These are phyloP conservation scores for Ferrisia virgata DNA, from an alignment of 2,888 invertebrate genomes.

Conservation along the genomic window DNA sequence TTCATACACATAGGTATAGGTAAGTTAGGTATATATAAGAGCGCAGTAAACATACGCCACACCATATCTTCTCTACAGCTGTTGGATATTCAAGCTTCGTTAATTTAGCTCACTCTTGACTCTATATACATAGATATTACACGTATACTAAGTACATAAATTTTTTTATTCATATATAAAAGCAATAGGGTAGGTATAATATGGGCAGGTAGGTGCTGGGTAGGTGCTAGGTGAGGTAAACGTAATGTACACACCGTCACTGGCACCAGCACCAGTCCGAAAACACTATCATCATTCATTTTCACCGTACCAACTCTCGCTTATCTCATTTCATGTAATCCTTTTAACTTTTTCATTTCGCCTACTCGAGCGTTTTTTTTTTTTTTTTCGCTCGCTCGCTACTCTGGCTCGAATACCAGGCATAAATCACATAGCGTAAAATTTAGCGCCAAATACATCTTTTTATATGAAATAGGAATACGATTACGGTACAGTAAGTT, in stretches of 20 bases:
- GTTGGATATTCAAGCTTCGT: background rate
- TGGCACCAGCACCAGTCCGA: background rate
- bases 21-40: background rate
- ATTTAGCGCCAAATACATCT: background rate
- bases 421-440: background rate
- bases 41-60: background rate
- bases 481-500: no score
- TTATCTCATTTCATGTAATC: conserved; percentile 12
- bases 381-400: background rate
- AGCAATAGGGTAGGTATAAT: no score
- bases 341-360: conserved; percentile 9
- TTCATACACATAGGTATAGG: background rate
- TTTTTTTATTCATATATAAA: background rate
- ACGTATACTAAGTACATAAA: background rate
- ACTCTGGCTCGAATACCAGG: background rate
- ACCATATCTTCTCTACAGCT: no score
- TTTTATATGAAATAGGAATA: no score
- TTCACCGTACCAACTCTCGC: background rate
- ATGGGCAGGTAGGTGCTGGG: no score
- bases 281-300: conserved; percentile 17
- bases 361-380: background rate
- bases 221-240: background rate
- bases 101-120: background rate
- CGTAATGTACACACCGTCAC: background rate
- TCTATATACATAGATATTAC: background rate